Evolutionary conservation across 2,888 invertebrate species (phyloP).

Genomic region (Allacma fusca): DNA sequence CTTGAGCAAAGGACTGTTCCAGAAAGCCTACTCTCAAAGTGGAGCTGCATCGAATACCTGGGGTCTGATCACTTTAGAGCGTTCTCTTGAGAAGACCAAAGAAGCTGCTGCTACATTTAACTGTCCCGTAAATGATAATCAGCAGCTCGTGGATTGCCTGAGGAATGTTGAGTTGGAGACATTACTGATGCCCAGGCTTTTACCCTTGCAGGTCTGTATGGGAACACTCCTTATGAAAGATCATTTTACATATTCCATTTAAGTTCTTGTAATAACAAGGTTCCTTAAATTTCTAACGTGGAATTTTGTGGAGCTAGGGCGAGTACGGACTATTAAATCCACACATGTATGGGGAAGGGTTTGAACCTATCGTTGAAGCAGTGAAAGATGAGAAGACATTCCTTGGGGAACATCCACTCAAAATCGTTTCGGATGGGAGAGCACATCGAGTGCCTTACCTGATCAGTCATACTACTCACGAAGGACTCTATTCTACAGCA

Average conservation of each 20-base stretch:
- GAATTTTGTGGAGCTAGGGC: too few relatives aligned
- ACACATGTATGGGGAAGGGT: too few relatives aligned
- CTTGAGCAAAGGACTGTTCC: slow-evolving; percentile 19
- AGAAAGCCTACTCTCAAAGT: slow-evolving; percentile 19
- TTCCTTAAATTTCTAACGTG: too few relatives aligned
- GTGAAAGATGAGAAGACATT: slow-evolving; percentile 28
- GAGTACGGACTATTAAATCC: too few relatives aligned
- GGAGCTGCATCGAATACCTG: slow-evolving; percentile 21
- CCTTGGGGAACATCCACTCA: background rate
- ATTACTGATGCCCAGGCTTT: too few relatives aligned
- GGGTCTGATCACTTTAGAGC: background rate
- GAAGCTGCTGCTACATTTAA: background rate
- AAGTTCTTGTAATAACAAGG: too few relatives aligned
- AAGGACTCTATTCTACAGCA: background rate
- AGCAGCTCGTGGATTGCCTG: background rate
- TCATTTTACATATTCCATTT: too few relatives aligned
- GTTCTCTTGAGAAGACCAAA: background rate
- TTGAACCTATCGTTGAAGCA: too few relatives aligned
- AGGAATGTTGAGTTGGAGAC: background rate
- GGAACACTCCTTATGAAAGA: too few relatives aligned
- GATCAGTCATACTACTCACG: slow-evolving; percentile 20
- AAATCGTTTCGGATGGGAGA: background rate
- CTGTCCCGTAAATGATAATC: background rate
- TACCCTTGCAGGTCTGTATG: too few relatives aligned
- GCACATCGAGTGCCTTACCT: slow-evolving; percentile 18